Evolutionary conservation across 2,888 invertebrate species (phyloP).

Genomic region (Ochropacha duplaris): DNA sequence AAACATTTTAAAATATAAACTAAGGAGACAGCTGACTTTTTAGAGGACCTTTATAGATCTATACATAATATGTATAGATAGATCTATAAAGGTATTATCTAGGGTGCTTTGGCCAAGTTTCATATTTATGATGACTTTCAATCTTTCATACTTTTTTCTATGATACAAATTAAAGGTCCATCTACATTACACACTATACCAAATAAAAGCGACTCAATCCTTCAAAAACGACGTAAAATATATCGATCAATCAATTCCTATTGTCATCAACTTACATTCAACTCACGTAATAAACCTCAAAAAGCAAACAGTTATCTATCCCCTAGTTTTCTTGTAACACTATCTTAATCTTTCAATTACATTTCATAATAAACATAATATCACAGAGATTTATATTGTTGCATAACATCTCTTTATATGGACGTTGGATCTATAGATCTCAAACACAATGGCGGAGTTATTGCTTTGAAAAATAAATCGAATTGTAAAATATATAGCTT

Average conservation of each 20-base stretch:
- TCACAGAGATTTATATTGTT: constrained; percentile 49
- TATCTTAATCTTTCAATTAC: constrained; percentile 64
- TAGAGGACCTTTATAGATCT: no score
- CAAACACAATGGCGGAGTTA: constrained; percentile 34
- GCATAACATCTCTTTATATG: constrained; percentile 36
- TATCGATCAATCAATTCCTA: background rate
- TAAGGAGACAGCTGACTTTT: no score
- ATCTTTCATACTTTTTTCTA: no score
- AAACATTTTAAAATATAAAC: no score
- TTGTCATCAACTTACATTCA: background rate
- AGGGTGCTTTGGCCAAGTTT: no score
- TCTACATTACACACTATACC: no score
- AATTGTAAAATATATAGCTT: constrained; percentile 37
- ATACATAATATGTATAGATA: no score
- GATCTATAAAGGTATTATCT: no score
- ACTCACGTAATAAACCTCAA: constrained; percentile 26
- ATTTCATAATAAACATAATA: constrained; percentile 49
- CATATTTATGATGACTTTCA: no score
- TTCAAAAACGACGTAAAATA: background rate
- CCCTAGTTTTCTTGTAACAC: constrained; percentile 38
- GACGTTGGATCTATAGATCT: constrained; percentile 18
- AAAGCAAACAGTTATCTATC: constrained; percentile 36
- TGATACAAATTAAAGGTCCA: no score
- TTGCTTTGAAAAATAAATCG: constrained; percentile 55
- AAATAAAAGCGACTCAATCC: background rate